Evolutionary conservation across 2,113 vertebrate genomes (phyloP).

Genomic region (Paraplagusia blochii): DNA sequence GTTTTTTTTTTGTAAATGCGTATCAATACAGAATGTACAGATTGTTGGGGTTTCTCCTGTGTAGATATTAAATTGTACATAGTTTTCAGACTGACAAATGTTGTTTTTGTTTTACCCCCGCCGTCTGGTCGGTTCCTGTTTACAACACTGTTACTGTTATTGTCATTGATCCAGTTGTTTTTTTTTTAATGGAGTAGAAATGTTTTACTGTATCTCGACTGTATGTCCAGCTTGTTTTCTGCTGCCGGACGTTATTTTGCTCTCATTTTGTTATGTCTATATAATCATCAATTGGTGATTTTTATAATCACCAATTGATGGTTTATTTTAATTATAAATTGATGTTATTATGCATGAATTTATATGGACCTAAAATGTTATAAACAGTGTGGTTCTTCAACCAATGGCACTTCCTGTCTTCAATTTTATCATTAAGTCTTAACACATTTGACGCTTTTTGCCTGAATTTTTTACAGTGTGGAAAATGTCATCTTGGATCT

Average conservation of each 20-base stretch:
- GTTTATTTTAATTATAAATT: conserved; percentile 54
- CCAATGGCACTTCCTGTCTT: conserved; percentile 33
- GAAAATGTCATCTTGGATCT: too few relatives aligned
- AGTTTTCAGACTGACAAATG: conserved; percentile 57
- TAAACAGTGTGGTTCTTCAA: conserved; percentile 72
- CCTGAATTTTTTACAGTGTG: too few relatives aligned
- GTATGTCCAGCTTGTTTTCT: conserved; percentile 43
- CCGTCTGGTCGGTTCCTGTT: conserved; percentile 23
- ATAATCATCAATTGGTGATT: conserved; percentile 22
- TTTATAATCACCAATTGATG: conserved; percentile 9
- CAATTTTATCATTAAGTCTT: background rate
- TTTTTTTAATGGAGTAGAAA: conserved; percentile 43
- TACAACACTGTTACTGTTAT: conserved; percentile 15
- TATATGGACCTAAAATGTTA: conserved; percentile 74
- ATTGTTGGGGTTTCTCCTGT: conserved; percentile 24
- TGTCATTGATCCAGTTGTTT: conserved; percentile 27
- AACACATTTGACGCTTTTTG: too few relatives aligned
- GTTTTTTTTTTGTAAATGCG: conserved; percentile 3
- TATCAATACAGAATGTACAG: conserved; percentile 20
- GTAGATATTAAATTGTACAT: conserved; percentile 68
- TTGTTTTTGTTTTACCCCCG: conserved; percentile 21
- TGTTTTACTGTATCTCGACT: conserved; percentile 50
- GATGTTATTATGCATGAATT: conserved; percentile 74
- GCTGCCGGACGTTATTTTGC: conserved; percentile 32
- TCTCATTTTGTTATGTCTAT: conserved; percentile 11